Evolutionary conservation across 2,797 vertebrate species (phyloP).

Genomic region (Neopelma chrysocephalum): DNA sequence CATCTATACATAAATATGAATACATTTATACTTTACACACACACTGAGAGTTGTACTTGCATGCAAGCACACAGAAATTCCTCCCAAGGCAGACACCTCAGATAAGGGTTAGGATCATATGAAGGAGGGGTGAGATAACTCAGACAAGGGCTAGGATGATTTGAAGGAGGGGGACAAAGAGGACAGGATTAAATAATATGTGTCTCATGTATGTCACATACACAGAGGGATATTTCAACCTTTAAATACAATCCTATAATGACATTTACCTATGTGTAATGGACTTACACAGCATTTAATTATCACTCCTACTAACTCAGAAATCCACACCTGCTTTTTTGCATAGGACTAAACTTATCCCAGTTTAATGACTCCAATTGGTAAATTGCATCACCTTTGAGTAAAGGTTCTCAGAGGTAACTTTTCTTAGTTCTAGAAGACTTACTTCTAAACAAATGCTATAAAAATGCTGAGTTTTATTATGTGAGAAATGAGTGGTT

Average conservation of each 20-base stretch:
- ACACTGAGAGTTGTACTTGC: background rate
- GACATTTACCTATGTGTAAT: background rate
- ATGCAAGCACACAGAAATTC: background rate
- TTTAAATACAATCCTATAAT: background rate
- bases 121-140: background rate
- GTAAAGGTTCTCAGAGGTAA: background rate
- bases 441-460: background rate
- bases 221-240: background rate
- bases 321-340: background rate
- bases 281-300: background rate
- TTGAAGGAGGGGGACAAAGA: background rate
- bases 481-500: background rate
- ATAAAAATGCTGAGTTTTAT: background rate
- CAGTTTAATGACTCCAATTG: background rate
- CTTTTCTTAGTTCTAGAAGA: background rate
- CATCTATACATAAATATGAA: background rate
- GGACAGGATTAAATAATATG: background rate
- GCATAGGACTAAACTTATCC: background rate
- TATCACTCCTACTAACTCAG: background rate
- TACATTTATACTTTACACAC: background rate
- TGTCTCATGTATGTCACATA: background rate
- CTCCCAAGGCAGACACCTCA: background rate
- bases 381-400: background rate
- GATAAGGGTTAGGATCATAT: background rate
- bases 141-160: background rate